Evolutionary conservation across 2,797 vertebrate genomes (phyloP).

Genomic region (Intellagama lesueurii): DNA sequence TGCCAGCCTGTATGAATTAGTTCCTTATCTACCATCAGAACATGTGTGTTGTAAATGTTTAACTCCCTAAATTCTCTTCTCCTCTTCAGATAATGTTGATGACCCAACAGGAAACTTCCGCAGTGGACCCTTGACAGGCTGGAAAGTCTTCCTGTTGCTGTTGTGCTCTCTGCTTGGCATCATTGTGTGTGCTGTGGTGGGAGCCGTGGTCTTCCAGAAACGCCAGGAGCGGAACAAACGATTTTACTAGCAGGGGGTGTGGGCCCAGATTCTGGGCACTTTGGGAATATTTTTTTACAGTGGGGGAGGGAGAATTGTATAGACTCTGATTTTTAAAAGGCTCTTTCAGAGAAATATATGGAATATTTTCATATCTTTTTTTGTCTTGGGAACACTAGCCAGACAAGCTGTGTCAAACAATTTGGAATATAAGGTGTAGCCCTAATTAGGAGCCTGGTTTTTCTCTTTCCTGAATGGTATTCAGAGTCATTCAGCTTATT

Average conservation of each 20-base stretch:
- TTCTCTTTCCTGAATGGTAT: conserved; percentile 2
- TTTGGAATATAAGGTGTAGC: background rate
- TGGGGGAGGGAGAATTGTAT: conserved; percentile 61
- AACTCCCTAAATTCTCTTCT: rapidly evolving
- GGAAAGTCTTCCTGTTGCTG: conserved; percentile 95
- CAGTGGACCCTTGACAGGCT: conserved; percentile 92
- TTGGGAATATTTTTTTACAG: conserved; percentile 73
- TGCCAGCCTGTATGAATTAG: background rate
- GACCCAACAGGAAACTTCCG: conserved; percentile 97
- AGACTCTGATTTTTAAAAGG: conserved; percentile 80
- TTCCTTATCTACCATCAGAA: background rate
- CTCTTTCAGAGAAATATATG: conserved; percentile 79
- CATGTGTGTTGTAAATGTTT: background rate
- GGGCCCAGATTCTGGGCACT: conserved; percentile 36
- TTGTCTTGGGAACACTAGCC: conserved; percentile 64
- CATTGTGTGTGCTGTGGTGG: conserved; percentile 93
- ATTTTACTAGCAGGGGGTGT: conserved; percentile 85
- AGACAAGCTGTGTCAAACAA: conserved; percentile 13
- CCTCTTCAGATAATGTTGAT: conserved; percentile 89
- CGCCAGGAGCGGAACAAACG: conserved; percentile 97
- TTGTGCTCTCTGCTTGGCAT: conserved; percentile 94
- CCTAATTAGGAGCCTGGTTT: conserved; percentile 6
- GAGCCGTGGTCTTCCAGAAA: conserved; percentile 97
- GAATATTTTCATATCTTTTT: conserved; percentile 83
- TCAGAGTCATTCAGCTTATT: background rate